Evolutionary conservation across 2,888 invertebrate genomes (phyloP).

Genomic region (Phorcus lineatus): DNA sequence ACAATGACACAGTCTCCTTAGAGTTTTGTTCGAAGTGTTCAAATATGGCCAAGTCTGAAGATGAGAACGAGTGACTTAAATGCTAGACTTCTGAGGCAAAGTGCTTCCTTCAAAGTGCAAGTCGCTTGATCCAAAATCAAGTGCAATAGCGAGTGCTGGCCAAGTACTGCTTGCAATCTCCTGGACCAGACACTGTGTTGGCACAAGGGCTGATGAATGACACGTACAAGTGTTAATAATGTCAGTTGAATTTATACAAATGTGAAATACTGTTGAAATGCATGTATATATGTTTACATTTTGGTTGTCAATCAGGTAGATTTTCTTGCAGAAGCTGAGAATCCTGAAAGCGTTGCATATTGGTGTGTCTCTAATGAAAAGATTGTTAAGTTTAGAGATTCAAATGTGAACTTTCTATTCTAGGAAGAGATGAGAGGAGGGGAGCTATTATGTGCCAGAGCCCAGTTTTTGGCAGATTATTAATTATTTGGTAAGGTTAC

Average conservation of each 20-base stretch:
- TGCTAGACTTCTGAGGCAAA: too few relatives aligned
- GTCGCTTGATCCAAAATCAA: background rate
- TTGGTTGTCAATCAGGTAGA: background rate
- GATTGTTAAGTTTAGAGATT: background rate
- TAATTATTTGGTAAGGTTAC: conserved; percentile 40
- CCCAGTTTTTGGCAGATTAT: conserved; percentile 2
- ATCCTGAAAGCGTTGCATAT: background rate
- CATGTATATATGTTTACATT: background rate
- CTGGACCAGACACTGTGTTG: background rate
- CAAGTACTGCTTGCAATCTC: background rate
- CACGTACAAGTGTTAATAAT: background rate
- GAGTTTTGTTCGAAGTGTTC: conserved; percentile 71
- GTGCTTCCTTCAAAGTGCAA: too few relatives aligned
- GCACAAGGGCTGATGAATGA: background rate
- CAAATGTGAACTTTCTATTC: conserved; percentile 11
- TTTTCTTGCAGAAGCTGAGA: background rate
- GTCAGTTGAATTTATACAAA: background rate
- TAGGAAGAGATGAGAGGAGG: background rate
- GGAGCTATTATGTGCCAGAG: background rate
- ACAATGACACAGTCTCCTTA: conserved; percentile 60
- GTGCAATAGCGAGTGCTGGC: background rate
- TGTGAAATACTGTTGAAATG: too few relatives aligned
- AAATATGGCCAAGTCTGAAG: conserved; percentile 42
- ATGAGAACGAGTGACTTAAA: background rate
- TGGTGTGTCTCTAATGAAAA: background rate